A percentile compares a stretch with the other conserved stretches of the same genome.
Conservation (phyloP, 2,113 vertebrate genomes). For the Plectropomus leopardus region DNA sequence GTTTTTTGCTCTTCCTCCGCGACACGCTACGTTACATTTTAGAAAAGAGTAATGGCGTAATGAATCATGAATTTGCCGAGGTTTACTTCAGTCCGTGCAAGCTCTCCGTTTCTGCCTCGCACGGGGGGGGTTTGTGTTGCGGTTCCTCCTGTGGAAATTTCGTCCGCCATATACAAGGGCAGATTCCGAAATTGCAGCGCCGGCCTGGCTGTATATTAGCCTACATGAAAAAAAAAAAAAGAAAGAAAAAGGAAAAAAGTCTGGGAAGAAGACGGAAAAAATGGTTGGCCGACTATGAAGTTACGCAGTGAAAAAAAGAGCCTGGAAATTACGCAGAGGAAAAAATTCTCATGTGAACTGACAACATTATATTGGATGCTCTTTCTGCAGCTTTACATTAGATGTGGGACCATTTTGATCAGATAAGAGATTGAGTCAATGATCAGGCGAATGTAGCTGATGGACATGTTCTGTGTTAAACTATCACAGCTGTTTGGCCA, state of each 20-base stretch:
- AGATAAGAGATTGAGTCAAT: background rate
- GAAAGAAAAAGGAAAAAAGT: conserved; percentile 68
- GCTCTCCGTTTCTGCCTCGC: conserved; percentile 58
- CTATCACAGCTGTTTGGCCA: background rate
- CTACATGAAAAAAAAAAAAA: conserved; percentile 60
- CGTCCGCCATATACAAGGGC: conserved; percentile 85
- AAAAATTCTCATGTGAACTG: conserved; percentile 2
- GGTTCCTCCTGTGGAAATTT: conserved; percentile 79
- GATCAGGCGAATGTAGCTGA: background rate
- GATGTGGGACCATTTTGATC: background rate
- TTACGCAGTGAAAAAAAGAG: conserved; percentile 55
- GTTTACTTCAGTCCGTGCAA: conserved; percentile 52
- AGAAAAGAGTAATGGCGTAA: conserved; percentile 70
- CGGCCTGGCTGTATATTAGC: conserved; percentile 75
- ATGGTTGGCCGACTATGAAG: conserved; percentile 67
- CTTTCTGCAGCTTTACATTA: background rate
- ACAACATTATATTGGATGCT: background rate
- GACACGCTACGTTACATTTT: conserved; percentile 77
- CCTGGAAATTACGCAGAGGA: conserved; percentile 43
- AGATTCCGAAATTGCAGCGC: conserved; percentile 84
- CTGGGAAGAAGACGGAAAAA: conserved; percentile 66
- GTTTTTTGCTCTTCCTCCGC: conserved; percentile 43
- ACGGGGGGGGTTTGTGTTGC: conserved; percentile 65
- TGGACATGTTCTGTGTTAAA: background rate
- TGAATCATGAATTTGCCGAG: conserved; percentile 58